These are phyloP conservation scores for Hedya salicella DNA, from an alignment of 2,888 invertebrate species.

Conservation along the genomic window DNA sequence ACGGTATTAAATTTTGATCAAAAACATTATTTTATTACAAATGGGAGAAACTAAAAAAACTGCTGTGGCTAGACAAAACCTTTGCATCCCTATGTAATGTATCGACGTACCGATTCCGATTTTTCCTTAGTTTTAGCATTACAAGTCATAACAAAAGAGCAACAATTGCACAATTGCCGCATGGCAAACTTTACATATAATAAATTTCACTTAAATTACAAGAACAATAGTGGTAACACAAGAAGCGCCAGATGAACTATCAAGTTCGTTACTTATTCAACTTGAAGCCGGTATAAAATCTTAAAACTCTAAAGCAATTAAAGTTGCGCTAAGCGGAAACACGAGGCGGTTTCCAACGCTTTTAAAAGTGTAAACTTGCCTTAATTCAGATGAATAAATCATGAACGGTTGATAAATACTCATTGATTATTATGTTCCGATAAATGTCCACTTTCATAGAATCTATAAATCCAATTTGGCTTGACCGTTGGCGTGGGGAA, in stretches of 20 bases:
- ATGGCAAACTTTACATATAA: too few species aligned
- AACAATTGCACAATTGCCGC: too few species aligned
- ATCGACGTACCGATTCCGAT: too few species aligned
- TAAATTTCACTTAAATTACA: background rate
- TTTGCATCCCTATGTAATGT: too few species aligned
- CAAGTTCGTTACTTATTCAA: conserved; percentile 10
- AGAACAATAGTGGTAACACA: too few species aligned
- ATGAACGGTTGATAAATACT: conserved; percentile 37
- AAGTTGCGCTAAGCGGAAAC: conserved; percentile 3
- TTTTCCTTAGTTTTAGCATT: too few species aligned
- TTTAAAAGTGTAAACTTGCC: conserved; percentile 18
- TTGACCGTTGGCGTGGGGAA: conserved; percentile 8
- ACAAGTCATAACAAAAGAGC: too few species aligned
- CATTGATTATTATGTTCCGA: conserved; percentile 35
- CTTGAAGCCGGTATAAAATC: background rate
- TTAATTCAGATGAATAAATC: conserved; percentile 32
- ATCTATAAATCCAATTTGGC: conserved; percentile 23
- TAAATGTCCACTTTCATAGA: conserved; percentile 18
- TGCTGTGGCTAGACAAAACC: too few species aligned
- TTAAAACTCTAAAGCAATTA: conserved; percentile 3
- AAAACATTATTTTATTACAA: too few species aligned
- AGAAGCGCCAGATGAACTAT: background rate
- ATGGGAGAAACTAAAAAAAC: too few species aligned
- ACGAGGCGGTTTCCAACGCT: background rate
- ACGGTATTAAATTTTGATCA: too few species aligned